Base-by-base conservation (phyloP, 2,113 vertebrate species). In the Romanogobio albipinnatus region DNA sequence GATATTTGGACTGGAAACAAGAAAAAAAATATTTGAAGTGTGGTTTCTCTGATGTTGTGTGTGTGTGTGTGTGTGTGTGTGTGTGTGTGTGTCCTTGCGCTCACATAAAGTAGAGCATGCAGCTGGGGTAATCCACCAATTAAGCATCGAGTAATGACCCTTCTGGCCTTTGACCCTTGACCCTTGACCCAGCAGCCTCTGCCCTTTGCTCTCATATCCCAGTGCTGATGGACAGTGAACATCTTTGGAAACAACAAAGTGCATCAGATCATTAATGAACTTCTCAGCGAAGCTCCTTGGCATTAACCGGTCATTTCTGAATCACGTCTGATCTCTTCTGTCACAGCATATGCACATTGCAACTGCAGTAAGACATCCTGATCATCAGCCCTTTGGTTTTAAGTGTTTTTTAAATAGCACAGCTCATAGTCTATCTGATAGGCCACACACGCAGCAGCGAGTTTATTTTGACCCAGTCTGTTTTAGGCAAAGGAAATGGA, bases 61-160 rank as follows among this genome's bases (percentile, higher is more conserved):
- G 59, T 68, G 75, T 47, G n/a, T n/a, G n/a, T n/a, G n/a, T n/a
- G n/a, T n/a, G n/a, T 66, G 74, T 45, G 61, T 68, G 47, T 79
- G 49, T 71, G 33, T 73, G 49, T 59, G 68, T 71, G 66, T 70
- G 66, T 70, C 66, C 17, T 39, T 70, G 66, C 9, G 17, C 62
- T 45, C 82, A 43, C 49, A 39, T 75, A 83, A 62, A 33, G 10
- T 49, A 53, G 66, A 56, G 49, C 26, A 70, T 83, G 71, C 75
- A 75, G 86, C 77, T 84, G 77, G 14, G 61, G 47, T 84, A 84
- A 87, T 87, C 86, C 82, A 64, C 86, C 82, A 87, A 81, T 87
- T 87, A 87, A 80, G 86, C 36, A n/a, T 22, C 66, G 5, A 84
- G 70, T 87, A 68, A 66, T 56, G 82, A 87, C 70, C 82, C 71